These are phyloP conservation scores for Tortrix viridana DNA, from an alignment of 2,888 invertebrate species.

Conservation along the genomic window DNA sequence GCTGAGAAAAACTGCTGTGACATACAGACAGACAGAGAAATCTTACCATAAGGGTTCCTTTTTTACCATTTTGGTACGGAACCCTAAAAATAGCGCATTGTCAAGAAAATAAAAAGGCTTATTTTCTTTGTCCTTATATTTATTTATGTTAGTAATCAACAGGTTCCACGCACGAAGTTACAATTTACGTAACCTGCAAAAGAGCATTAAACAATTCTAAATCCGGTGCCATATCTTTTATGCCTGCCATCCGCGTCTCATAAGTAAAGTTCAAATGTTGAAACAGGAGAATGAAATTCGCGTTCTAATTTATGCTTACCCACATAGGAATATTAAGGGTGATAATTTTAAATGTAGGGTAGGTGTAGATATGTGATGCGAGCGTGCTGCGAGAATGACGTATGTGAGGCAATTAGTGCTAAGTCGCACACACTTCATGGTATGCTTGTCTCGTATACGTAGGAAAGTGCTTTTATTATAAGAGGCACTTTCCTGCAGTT, in stretches of 20 bases:
- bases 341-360: slow-evolving; percentile 43
- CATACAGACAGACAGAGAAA: too few species aligned
- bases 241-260: slow-evolving; percentile 52
- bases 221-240: slow-evolving; percentile 33
- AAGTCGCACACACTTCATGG: slow-evolving; percentile 39
- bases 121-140: slow-evolving; percentile 27
- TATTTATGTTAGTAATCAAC: slow-evolving; percentile 36
- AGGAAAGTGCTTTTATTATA: too few species aligned
- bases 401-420: slow-evolving; percentile 66
- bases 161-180: slow-evolving; percentile 31
- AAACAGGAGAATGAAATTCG: slow-evolving; percentile 66
- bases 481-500: too few species aligned
- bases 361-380: slow-evolving; percentile 34
- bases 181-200: slow-evolving; percentile 30
- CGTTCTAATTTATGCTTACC: slow-evolving; percentile 69
- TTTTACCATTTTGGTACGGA: too few species aligned
- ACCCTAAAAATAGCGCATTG: too few species aligned
- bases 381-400: slow-evolving; percentile 62
- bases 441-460: too few species aligned
- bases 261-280: slow-evolving; percentile 66
- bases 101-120: too few species aligned
- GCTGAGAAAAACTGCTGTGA: too few species aligned
- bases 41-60: too few species aligned
- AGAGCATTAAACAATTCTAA: slow-evolving; percentile 35
- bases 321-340: slow-evolving; percentile 59